A percentile compares a stretch with the other conserved stretches of the same genome.
These are phyloP conservation scores for Erpobdella octoculata DNA, from an alignment of 2,888 invertebrate genomes.

Conservation along the genomic window DNA sequence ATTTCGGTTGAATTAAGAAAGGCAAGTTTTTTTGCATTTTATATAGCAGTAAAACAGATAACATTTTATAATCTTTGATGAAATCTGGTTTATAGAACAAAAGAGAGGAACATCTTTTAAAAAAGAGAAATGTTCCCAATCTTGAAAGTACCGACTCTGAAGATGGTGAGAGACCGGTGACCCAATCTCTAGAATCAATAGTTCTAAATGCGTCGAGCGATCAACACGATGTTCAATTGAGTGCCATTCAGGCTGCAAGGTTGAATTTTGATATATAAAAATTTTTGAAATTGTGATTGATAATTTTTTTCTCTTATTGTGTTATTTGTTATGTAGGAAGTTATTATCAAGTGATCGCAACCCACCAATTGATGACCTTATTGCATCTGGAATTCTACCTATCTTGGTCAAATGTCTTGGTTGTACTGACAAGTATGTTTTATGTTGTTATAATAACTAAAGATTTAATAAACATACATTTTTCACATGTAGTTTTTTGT, in stretches of 20 bases:
- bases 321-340: conserved; percentile 59
- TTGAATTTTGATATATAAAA: conserved; percentile 31
- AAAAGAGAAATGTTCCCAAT: conserved; percentile 86
- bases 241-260: conserved; percentile 82
- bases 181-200: conserved; percentile 63
- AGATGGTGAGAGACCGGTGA: conserved; percentile 49
- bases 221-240: conserved; percentile 72
- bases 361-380: conserved; percentile 93
- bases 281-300: not conserved
- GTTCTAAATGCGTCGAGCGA: conserved; percentile 74
- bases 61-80: not conserved
- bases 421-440: conserved; percentile 65
- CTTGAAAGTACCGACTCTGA: conserved; percentile 69
- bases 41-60: too few relatives aligned
- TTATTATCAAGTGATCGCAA: conserved; percentile 91
- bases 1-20: conserved; percentile 92
- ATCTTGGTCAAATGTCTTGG: conserved; percentile 82
- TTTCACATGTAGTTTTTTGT: too few relatives aligned
- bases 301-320: not conserved
- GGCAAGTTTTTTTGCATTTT: too few relatives aligned
- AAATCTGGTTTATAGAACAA: conserved; percentile 62
- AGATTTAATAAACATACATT: too few relatives aligned
- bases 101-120: conserved; percentile 88
- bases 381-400: conserved; percentile 85
- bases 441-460: too few relatives aligned